A percentile compares a stretch with the other conserved stretches of the same genome.
These are phyloP conservation scores for Pterophyllum scalare DNA, from an alignment of 2,113 vertebrate genomes.

Conservation along the genomic window DNA sequence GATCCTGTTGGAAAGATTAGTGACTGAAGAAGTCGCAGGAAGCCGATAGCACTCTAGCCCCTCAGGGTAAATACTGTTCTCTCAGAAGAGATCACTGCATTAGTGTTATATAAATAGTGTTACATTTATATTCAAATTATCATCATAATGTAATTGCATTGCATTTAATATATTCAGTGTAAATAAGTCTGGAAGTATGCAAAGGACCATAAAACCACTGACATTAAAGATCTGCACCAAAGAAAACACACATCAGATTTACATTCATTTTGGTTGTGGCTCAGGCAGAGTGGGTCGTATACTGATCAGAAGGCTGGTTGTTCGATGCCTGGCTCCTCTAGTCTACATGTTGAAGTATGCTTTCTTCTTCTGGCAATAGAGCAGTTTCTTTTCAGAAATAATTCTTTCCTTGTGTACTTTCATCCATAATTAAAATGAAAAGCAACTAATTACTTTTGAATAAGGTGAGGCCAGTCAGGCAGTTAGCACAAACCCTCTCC, in stretches of 20 bases:
- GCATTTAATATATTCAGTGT: not conserved
- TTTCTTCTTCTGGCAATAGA: conserved; percentile 16
- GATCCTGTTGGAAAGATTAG: conserved; percentile 49
- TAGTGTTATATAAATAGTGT: not conserved
- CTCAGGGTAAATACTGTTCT: conserved; percentile 11
- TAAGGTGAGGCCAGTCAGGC: conserved; percentile 70
- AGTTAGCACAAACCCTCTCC: conserved; percentile 67
- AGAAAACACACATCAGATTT: too few relatives aligned
- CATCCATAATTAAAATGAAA: conserved; percentile 75
- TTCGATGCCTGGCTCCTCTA: too few relatives aligned
- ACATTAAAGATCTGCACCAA: too few relatives aligned
- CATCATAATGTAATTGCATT: not conserved
- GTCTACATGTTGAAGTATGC: too few relatives aligned
- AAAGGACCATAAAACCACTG: not conserved
- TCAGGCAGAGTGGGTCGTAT: too few relatives aligned
- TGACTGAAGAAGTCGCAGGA: conserved; percentile 19
- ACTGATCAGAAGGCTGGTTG: too few relatives aligned
- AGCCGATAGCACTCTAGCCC: not conserved
- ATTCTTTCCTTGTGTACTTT: conserved; percentile 67
- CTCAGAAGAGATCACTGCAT: not conserved
- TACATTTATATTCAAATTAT: not conserved
- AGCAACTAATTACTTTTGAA: conserved; percentile 75
- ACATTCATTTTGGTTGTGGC: too few relatives aligned
- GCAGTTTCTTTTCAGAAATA: conserved; percentile 48
- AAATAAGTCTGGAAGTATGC: not conserved